These are phyloP conservation scores for Thunnus albacares DNA, from an alignment of 2,797 vertebrate species.

Conservation along the genomic window DNA sequence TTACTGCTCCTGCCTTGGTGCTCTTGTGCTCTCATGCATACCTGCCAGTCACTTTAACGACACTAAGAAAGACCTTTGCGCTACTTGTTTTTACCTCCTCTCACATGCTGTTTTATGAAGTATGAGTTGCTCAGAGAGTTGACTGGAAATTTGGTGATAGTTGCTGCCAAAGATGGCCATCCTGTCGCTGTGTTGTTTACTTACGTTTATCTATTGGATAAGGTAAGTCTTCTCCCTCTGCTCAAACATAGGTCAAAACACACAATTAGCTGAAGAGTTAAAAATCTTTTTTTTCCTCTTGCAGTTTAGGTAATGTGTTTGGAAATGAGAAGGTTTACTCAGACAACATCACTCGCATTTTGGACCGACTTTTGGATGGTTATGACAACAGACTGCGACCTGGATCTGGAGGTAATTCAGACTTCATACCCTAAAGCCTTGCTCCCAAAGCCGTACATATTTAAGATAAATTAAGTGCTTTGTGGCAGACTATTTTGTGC, in stretches of 20 bases:
- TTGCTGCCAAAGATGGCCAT: constrained; percentile 53
- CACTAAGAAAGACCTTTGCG: constrained; percentile 5
- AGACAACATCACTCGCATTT: constrained; percentile 92
- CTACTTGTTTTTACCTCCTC: background rate
- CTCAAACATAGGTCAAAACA: background rate
- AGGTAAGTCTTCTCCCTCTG: constrained; percentile 60
- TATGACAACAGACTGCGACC: constrained; percentile 95
- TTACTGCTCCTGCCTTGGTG: constrained; percentile 72
- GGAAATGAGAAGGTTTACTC: constrained; percentile 86
- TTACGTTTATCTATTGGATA: constrained; percentile 62
- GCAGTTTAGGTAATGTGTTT: constrained; percentile 80
- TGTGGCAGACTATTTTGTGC: background rate
- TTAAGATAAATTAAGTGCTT: background rate
- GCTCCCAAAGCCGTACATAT: background rate
- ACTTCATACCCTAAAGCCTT: background rate
- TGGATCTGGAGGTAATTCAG: constrained; percentile 90
- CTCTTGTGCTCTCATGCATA: constrained; percentile 36
- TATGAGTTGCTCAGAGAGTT: constrained; percentile 32
- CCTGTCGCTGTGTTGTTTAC: constrained; percentile 10
- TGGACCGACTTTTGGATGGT: constrained; percentile 93
- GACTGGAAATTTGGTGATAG: constrained; percentile 15
- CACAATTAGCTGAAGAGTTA: background rate
- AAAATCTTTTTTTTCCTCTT: constrained; percentile 45
- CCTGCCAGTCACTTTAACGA: constrained; percentile 42
- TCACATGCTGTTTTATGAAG: background rate